Evolutionary conservation across 2,888 invertebrate species (phyloP).

Genomic region (Zaprionus lineosus): DNA sequence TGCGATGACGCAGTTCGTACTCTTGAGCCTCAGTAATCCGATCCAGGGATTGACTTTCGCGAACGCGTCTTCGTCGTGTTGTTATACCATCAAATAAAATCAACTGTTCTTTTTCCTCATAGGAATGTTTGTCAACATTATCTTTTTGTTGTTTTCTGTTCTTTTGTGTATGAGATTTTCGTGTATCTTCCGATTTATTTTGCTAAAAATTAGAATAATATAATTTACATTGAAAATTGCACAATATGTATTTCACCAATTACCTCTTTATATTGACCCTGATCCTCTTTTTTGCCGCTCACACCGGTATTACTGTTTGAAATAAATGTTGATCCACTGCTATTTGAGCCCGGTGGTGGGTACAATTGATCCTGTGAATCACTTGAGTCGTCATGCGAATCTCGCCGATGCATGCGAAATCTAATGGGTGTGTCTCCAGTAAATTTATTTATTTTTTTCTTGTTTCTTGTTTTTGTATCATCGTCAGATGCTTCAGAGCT

Average conservation of each 20-base stretch:
- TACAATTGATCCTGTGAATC: constrained; percentile 89
- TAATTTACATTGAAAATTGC: neutral
- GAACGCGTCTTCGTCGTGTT: constrained; percentile 86
- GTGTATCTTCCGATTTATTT: constrained; percentile 79
- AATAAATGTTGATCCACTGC: constrained; percentile 76
- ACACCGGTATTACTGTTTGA: constrained; percentile 62
- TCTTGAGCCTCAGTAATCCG: constrained; percentile 94
- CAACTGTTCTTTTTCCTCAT: constrained; percentile 63
- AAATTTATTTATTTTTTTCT: constrained; percentile 90
- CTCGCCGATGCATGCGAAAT: constrained; percentile 86
- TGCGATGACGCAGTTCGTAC: constrained; percentile 82
- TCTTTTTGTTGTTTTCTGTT: constrained; percentile 75
- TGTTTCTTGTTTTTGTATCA: constrained; percentile 89
- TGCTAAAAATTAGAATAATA: constrained; percentile 45
- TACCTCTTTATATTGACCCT: constrained; percentile 76
- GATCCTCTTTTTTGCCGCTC: constrained; percentile 76
- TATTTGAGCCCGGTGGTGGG: constrained; percentile 75
- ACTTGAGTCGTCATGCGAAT: constrained; percentile 93
- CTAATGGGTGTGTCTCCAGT: constrained; percentile 85
- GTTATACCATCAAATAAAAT: constrained; percentile 26
- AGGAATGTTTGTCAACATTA: constrained; percentile 71
- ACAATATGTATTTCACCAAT: neutral
- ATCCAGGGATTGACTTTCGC: constrained; percentile 93
- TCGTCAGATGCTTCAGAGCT: constrained; percentile 97
- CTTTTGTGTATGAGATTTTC: constrained; percentile 77